These are phyloP conservation scores for Stegana nigrithorax DNA, from an alignment of 2,888 invertebrate species.

Conservation along the genomic window DNA sequence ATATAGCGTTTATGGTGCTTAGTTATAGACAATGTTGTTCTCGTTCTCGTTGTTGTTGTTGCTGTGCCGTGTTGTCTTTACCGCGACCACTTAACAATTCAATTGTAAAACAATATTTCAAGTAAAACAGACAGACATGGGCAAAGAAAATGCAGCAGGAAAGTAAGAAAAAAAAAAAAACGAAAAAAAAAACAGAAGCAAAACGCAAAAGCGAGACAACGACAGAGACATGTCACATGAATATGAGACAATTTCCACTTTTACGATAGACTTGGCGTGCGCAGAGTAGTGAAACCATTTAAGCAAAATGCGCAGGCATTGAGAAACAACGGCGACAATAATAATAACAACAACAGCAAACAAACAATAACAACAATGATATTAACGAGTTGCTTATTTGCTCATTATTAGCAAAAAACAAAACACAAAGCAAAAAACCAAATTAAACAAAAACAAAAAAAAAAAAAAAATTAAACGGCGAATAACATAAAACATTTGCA, in stretches of 20 bases:
- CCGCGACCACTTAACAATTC: slow-evolving; percentile 53
- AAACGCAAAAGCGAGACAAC: too few species aligned
- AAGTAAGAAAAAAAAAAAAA: too few species aligned
- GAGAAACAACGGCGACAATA: background rate
- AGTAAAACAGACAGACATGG: too few species aligned
- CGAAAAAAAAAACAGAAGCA: background rate
- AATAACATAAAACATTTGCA: slow-evolving; percentile 9
- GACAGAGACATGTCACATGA: slow-evolving; percentile 5
- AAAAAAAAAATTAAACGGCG: background rate
- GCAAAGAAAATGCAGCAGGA: too few species aligned
- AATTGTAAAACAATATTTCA: slow-evolving; percentile 50
- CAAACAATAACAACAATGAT: too few species aligned
- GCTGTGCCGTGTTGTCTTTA: slow-evolving; percentile 3
- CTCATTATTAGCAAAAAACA: slow-evolving; percentile 2
- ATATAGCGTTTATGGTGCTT: slow-evolving; percentile 13
- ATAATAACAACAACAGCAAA: background rate
- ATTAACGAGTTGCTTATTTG: slow-evolving; percentile 7
- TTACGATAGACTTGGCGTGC: background rate
- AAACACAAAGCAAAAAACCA: background rate
- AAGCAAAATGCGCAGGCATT: background rate
- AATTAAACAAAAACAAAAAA: background rate
- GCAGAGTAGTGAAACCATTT: too few species aligned
- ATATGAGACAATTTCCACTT: slow-evolving; percentile 16
- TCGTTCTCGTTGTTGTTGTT: slow-evolving; percentile 27
- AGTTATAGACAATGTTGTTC: slow-evolving; percentile 12